These are phyloP conservation scores for Diploscapter pachys DNA, from an alignment of 1,140 invertebrate species.

Conservation along the genomic window DNA sequence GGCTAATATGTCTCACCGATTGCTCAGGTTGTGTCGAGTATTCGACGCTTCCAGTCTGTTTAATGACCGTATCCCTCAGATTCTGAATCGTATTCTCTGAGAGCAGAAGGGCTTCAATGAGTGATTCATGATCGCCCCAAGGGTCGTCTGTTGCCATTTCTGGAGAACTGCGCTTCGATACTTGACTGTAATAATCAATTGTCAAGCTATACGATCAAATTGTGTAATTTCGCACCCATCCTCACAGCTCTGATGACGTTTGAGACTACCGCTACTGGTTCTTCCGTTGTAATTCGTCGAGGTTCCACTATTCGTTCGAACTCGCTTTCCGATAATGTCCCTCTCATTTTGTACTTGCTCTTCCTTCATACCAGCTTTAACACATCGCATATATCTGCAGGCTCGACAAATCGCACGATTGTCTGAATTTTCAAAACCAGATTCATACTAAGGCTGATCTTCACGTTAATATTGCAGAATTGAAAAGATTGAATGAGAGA, in stretches of 20 bases:
- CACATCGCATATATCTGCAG: slow-evolving; percentile 51
- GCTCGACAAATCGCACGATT: slow-evolving; percentile 55
- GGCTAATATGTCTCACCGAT: slow-evolving; percentile 25
- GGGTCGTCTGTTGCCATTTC: slow-evolving; percentile 16
- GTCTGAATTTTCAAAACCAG: slow-evolving; percentile 39
- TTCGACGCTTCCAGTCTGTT: slow-evolving; percentile 53
- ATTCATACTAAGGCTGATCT: not conserved
- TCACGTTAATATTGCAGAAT: not conserved
- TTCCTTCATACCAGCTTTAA: slow-evolving; percentile 55
- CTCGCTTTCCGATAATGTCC: slow-evolving; percentile 53
- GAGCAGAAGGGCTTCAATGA: slow-evolving; percentile 46
- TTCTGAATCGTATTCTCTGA: slow-evolving; percentile 52
- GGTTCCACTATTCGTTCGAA: slow-evolving; percentile 22
- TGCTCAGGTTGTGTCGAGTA: slow-evolving; percentile 47
- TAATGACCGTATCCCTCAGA: slow-evolving; percentile 55
- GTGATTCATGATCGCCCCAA: slow-evolving; percentile 37
- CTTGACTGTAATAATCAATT: not conserved
- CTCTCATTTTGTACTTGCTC: slow-evolving; percentile 56
- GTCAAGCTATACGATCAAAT: slow-evolving; percentile 9
- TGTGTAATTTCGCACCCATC: slow-evolving; percentile 8
- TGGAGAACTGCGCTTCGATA: slow-evolving; percentile 3
- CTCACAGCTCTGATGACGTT: slow-evolving; percentile 8
- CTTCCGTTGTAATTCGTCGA: slow-evolving; percentile 1
- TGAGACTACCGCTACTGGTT: not conserved
- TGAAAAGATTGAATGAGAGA: not conserved